Percentiles rank a stretch among this genome's conserved stretches.
These are phyloP conservation scores for Malachius bipustulatus DNA, from an alignment of 2,888 invertebrate species.

Conservation along the genomic window DNA sequence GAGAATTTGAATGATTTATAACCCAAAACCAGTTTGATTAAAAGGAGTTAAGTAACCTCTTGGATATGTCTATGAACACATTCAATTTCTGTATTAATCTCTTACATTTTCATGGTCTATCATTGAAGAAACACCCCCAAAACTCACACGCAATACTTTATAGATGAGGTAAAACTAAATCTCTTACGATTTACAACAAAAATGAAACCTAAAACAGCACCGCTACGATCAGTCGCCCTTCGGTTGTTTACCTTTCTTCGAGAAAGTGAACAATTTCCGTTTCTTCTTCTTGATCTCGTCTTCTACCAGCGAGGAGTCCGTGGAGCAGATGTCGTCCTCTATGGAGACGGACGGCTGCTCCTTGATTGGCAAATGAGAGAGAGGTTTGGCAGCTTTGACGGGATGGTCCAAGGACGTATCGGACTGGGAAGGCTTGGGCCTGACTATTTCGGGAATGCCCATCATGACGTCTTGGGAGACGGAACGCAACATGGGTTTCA, in stretches of 20 bases:
- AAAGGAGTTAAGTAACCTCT: too few relatives aligned
- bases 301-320: slow-evolving; percentile 57
- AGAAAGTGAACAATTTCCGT: slow-evolving; percentile 52
- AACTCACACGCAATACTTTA: too few relatives aligned
- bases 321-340: slow-evolving; percentile 56
- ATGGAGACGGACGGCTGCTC: slow-evolving; percentile 37
- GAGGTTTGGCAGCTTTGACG: slow-evolving; percentile 13
- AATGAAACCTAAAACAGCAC: too few relatives aligned
- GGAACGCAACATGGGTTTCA: slow-evolving; percentile 40
- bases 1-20: too few relatives aligned
- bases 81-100: too few relatives aligned
- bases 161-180: too few relatives aligned
- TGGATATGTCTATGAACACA: too few relatives aligned
- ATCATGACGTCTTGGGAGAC: slow-evolving; percentile 40
- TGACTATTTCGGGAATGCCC: slow-evolving; percentile 21
- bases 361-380: slow-evolving; percentile 22
- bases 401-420: slow-evolving; percentile 36
- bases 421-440: slow-evolving; percentile 41
- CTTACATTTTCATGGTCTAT: too few relatives aligned
- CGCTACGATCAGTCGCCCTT: slow-evolving; percentile 11
- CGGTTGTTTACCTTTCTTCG: slow-evolving; percentile 44
- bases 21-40: too few relatives aligned
- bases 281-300: slow-evolving; percentile 50
- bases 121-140: too few relatives aligned
- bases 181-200: too few relatives aligned